Base-by-base conservation (phyloP, 2,888 invertebrate genomes). In the Apodemia zela region DNA sequence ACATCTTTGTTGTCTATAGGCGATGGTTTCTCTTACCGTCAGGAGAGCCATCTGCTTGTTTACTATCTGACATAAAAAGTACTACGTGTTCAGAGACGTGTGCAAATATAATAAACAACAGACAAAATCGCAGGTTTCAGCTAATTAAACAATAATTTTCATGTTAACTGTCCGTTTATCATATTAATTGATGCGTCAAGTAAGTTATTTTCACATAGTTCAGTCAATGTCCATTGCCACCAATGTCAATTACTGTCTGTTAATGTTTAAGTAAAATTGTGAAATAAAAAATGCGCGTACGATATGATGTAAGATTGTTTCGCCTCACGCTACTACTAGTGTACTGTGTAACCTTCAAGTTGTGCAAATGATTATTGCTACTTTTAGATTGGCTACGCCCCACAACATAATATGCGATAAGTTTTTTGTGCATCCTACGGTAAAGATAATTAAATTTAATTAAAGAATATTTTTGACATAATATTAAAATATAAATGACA, bases 181-280 rank as follows among this genome's bases (percentile, higher is more conserved):
- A 54, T 21, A 45, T 45, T 45, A 15, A 54, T 18, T 51, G 54
- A 54, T 54, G 54, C 45, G n/a, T 54, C 15, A 51, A 18, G 15
- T 21, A 51, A 18, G 15, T 21, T 21, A 54, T 25, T 54, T 54
- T 54, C 57, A 57, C 57, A 29, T 29, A 57, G 21, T 54, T 15
- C 29, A 57, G 15, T 57, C 29, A 57, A n/a, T 29, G 57, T 57
- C 29, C 25, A 57, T 57, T 57, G 29, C 57, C 29, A 29, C n/a
- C 29, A 57, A 57, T 57, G 57, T 57, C 25, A 29, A 57, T 57
- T 57, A 57, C 54, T 29, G 54, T 57, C 54, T 25, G 29, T 25
- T 54, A 21, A 21, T 51, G 51, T 25, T 42, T 17, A 17, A 47
- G 45, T 47, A 47, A 47, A 17, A 17, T 54, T 25, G 25, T 54